A percentile compares a stretch with the other conserved stretches of the same genome.
Evolutionary conservation across 2,797 vertebrate genomes (phyloP).

Genomic region (Enteromius thamalakanensis): DNA sequence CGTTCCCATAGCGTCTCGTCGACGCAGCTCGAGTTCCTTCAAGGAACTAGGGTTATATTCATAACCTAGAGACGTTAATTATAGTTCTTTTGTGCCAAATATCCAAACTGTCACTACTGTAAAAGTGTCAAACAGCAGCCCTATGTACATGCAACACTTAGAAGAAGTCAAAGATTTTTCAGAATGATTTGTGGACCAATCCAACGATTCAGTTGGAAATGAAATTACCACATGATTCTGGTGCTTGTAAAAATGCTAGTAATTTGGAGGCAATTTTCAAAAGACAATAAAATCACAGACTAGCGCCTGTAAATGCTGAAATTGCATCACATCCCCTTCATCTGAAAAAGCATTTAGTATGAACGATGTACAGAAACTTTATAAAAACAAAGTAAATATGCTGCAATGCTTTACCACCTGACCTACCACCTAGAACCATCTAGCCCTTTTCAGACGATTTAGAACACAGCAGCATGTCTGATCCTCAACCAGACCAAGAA

Average conservation of each 20-base stretch:
- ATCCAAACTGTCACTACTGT: not conserved
- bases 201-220: not conserved
- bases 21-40: too few species aligned
- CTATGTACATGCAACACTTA: not conserved
- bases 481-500: slow-evolving; percentile 18
- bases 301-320: not conserved
- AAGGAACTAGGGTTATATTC: not conserved
- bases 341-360: not conserved
- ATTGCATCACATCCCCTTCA: not conserved
- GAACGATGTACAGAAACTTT: not conserved
- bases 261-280: not conserved
- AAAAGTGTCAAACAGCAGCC: not conserved
- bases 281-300: not conserved
- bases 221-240: not conserved
- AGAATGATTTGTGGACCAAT: not conserved
- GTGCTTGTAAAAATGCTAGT: slow-evolving; percentile 10
- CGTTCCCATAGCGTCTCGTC: too few species aligned
- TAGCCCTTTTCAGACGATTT: not conserved
- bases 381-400: not conserved
- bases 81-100: slow-evolving; percentile 2
- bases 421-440: slow-evolving; percentile 3
- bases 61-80: not conserved
- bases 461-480: slow-evolving; percentile 25
- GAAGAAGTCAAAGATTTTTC: not conserved
- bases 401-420: not conserved